Conservation (phyloP, 2,113 vertebrate species). For the Hemibagrus wyckioides region DNA sequence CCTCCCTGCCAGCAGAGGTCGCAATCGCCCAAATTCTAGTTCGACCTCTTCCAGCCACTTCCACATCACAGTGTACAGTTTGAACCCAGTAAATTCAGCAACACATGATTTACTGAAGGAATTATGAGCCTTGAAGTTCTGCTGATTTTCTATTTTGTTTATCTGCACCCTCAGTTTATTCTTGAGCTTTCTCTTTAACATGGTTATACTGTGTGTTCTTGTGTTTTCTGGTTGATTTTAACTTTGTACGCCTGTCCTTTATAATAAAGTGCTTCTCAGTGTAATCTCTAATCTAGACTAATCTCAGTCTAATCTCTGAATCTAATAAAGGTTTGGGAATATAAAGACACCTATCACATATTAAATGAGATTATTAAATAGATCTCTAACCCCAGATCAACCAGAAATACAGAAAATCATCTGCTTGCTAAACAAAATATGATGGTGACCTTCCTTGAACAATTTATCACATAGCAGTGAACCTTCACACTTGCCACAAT, state of each 20-base stretch:
- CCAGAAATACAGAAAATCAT: not conserved
- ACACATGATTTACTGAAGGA: not conserved
- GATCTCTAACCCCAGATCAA: not conserved
- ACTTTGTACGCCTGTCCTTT: not conserved
- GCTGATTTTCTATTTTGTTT: not conserved
- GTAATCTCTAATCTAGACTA: too few relatives aligned
- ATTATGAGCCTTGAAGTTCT: not conserved
- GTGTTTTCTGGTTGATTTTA: not conserved
- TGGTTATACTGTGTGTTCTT: not conserved
- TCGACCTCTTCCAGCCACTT: not conserved
- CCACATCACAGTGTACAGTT: too few relatives aligned
- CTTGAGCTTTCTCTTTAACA: not conserved
- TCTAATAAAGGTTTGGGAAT: not conserved
- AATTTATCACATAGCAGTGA: not conserved
- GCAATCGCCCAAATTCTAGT: not conserved
- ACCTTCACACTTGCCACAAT: not conserved
- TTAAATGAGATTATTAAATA: not conserved
- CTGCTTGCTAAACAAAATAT: not conserved
- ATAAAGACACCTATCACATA: not conserved
- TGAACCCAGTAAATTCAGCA: not conserved
- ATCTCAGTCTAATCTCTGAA: not conserved
- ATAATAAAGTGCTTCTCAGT: not conserved
- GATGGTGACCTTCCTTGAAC: not conserved
- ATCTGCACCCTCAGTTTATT: not conserved
- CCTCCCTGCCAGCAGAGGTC: not conserved